Conservation (phyloP, 2,888 invertebrate genomes). For the Agriopis marginaria region DNA sequence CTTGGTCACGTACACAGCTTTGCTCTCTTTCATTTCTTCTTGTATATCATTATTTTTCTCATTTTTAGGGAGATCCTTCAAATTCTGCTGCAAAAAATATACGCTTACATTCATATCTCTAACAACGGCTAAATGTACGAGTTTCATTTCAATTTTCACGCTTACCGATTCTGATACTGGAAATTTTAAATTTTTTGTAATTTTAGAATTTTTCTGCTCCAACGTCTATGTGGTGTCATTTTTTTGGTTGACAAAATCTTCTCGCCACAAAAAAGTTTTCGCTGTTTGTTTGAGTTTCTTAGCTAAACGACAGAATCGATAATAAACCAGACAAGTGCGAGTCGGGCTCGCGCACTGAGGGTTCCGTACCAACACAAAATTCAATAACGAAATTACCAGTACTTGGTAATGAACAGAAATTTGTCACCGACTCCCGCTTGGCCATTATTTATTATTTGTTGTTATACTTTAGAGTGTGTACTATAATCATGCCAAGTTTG, state of each 20-base stretch:
- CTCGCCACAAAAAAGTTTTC: not conserved
- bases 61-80: slow-evolving; percentile 41
- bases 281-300: too few species aligned
- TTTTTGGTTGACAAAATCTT: slow-evolving; percentile 2
- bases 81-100: slow-evolving; percentile 33
- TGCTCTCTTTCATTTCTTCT: slow-evolving; percentile 67
- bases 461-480: too few species aligned
- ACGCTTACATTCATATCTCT: slow-evolving; percentile 19
- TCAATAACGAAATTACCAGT: too few species aligned
- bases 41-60: slow-evolving; percentile 61
- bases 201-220: slow-evolving; percentile 19
- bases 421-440: too few species aligned
- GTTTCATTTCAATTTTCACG: slow-evolving; percentile 16
- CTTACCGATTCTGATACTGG: slow-evolving; percentile 20
- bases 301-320: too few species aligned
- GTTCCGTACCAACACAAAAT: too few species aligned
- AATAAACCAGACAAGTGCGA: too few species aligned
- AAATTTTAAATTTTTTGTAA: slow-evolving; percentile 24
- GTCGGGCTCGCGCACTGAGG: too few species aligned
- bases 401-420: too few species aligned
- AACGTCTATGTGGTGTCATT: slow-evolving; percentile 7
- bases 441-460: too few species aligned
- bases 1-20: slow-evolving; percentile 61
- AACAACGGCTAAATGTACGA: slow-evolving; percentile 16
- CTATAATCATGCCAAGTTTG: too few species aligned